Evolutionary conservation across 2,113 vertebrate genomes (phyloP).

Genomic region (Emydura subglobosa): DNA sequence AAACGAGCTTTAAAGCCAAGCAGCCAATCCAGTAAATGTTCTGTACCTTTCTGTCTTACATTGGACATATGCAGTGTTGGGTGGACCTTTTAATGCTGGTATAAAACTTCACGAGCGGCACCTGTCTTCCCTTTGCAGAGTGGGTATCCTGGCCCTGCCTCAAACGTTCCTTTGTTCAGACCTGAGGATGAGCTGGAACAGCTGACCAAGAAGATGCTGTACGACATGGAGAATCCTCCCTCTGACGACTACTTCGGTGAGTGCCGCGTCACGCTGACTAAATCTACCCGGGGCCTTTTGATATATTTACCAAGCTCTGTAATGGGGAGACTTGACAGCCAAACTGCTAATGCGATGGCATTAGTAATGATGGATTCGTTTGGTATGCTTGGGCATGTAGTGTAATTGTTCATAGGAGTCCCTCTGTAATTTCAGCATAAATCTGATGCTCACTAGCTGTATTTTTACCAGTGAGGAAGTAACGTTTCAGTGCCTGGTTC

Average conservation of each 20-base stretch:
- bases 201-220: conserved; percentile 98
- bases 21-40: background rate
- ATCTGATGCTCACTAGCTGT: conserved; percentile 44
- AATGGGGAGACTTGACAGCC: background rate
- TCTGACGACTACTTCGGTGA: conserved; percentile 97
- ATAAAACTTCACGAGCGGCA: background rate
- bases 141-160: conserved; percentile 66
- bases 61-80: background rate
- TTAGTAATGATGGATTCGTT: conserved; percentile 29
- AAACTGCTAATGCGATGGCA: background rate
- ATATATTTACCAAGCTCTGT: background rate
- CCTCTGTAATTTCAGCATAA: conserved; percentile 63
- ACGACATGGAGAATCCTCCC: conserved; percentile 97
- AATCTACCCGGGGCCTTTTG: background rate
- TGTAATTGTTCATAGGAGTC: conserved; percentile 65
- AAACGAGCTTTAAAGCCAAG: background rate
- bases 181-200: conserved; percentile 97
- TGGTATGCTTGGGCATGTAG: conserved; percentile 48
- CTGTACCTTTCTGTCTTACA: background rate
- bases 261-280: background rate
- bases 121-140: conserved; percentile 57
- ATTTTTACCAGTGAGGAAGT: conserved; percentile 31
- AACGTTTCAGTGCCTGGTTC: conserved; percentile 49
- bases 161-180: conserved; percentile 77
- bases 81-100: background rate